A percentile compares a stretch with the other conserved stretches of the same genome.
phyloP scores from a whole-genome alignment of 2,797 vertebrate species.

The Glyptemys insculpta region DNA sequence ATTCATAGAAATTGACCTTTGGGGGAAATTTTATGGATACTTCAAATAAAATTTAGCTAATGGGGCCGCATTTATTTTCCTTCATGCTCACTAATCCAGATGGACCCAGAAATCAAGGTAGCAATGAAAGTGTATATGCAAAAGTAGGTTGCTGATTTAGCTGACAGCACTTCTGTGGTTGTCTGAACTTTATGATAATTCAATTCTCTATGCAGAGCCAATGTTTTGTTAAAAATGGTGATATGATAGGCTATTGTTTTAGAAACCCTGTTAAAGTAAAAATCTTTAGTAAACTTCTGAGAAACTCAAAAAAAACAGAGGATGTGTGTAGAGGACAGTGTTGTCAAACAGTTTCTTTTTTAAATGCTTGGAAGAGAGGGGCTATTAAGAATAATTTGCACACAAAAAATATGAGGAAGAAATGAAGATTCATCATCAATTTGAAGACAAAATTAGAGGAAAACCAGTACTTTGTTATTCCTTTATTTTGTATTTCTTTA shows the following conservation, averaged over 20 bases:
- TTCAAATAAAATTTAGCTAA: background rate
- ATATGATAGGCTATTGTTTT: background rate
- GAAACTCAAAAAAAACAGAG: background rate
- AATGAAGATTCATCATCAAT: background rate
- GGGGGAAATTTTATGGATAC: constrained; percentile 24
- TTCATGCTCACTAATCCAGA: background rate
- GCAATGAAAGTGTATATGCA: background rate
- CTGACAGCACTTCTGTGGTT: background rate
- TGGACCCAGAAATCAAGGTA: background rate
- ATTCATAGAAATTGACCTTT: constrained; percentile 51
- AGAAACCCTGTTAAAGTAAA: background rate
- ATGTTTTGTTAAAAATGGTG: background rate
- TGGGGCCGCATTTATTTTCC: constrained; percentile 30
- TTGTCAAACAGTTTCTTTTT: background rate
- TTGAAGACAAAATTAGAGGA: background rate
- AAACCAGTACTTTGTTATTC: background rate
- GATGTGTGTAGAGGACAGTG: background rate
- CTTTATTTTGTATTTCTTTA: constrained; percentile 29
- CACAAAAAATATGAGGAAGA: background rate
- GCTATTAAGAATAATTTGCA: background rate
- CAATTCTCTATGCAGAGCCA: background rate
- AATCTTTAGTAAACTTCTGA: background rate
- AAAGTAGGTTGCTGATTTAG: background rate
- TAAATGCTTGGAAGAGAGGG: background rate
- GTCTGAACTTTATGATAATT: background rate